Evolutionary conservation across 1,140 invertebrate genomes (phyloP).

Genomic region (Yoshiicerus persimilis): DNA sequence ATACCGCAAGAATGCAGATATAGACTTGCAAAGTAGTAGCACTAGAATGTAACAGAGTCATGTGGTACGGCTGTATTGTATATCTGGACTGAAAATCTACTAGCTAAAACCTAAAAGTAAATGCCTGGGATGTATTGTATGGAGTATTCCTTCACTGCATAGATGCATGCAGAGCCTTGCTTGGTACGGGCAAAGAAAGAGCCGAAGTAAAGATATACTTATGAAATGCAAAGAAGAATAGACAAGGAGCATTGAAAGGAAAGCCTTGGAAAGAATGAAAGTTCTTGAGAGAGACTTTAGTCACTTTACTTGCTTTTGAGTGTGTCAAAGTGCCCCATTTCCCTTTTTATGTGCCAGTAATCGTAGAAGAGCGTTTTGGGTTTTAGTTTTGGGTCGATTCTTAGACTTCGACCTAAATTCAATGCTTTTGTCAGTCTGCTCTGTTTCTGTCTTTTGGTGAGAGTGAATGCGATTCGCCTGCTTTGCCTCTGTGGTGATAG

Average conservation of each 20-base stretch:
- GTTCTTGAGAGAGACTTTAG: neutral
- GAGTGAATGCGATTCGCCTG: neutral
- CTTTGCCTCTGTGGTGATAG: neutral
- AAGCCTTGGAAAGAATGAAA: neutral
- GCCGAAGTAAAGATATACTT: neutral
- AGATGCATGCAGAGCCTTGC: neutral
- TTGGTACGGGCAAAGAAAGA: neutral
- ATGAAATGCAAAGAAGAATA: neutral
- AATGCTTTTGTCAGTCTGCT: neutral
- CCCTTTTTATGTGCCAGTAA: slow-evolving; percentile 18
- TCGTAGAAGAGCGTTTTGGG: neutral
- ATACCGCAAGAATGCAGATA: neutral
- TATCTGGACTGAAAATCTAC: neutral
- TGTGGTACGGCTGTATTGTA: neutral
- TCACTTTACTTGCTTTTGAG: slow-evolving; percentile 1
- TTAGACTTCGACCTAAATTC: slow-evolving; percentile 14
- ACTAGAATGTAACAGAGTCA: neutral
- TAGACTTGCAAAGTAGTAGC: neutral
- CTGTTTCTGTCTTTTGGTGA: neutral
- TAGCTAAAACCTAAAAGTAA: neutral
- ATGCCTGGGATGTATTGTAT: neutral
- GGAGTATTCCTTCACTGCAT: neutral
- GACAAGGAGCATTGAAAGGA: neutral
- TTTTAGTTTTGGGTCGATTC: slow-evolving; percentile 11
- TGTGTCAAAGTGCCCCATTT: slow-evolving; percentile 18